phyloP scores from a whole-genome alignment of 2,113 vertebrate species.

The Anhinga anhinga region DNA sequence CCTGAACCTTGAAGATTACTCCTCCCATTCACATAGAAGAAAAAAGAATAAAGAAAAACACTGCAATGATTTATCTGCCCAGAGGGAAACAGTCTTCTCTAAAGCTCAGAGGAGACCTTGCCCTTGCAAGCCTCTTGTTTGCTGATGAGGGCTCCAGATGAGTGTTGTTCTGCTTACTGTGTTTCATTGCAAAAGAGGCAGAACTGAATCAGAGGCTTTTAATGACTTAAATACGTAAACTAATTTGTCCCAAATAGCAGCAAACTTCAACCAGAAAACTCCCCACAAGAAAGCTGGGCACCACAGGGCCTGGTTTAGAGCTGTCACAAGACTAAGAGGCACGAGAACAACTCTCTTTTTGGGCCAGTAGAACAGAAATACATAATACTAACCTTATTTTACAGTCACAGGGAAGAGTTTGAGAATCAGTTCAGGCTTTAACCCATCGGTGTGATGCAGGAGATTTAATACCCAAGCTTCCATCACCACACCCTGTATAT shows the following conservation, averaged over 20 bases:
- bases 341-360: background rate
- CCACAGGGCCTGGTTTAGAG: background rate
- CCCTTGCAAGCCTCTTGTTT: constrained; percentile 57
- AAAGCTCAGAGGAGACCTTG: constrained; percentile 59
- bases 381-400: background rate
- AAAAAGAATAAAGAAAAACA: constrained; percentile 57
- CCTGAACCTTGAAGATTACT: constrained; percentile 7
- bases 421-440: background rate
- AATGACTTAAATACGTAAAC: background rate
- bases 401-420: background rate
- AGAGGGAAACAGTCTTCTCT: constrained; percentile 49
- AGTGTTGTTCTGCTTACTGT: background rate
- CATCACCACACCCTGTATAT: background rate
- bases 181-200: constrained; percentile 19
- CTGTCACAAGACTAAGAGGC: background rate
- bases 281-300: background rate
- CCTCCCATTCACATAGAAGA: background rate
- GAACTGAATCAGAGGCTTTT: constrained; percentile 28
- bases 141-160: constrained; percentile 54
- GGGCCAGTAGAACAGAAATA: background rate
- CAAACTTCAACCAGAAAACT: constrained; percentile 2
- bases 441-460: background rate
- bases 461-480: background rate
- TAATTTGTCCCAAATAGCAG: background rate
- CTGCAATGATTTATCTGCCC: constrained; percentile 63